Base-by-base conservation (phyloP, 2,113 vertebrate genomes). In the Sander lucioperca region DNA sequence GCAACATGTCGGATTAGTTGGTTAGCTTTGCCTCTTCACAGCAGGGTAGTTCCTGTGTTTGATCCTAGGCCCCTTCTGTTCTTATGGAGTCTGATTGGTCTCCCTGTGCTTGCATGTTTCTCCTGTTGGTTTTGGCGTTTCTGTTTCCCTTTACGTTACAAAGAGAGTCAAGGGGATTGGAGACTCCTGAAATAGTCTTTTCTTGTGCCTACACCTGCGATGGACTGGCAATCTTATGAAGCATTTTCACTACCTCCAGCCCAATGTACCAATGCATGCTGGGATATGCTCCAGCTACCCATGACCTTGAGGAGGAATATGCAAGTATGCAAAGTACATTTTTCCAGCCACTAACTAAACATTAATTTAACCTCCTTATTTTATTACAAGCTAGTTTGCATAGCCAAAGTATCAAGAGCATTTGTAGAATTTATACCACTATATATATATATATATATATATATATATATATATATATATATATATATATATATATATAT, bases 11-110 rank as follows among this genome's bases (percentile, higher is more conserved):
- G 56, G 36, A 33, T 79, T 62, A 25, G 33, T 70, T 75, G 27
- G 53, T 62, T 80, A 48, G 54, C 48, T 45, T 56, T 77, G 58
- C 51, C 58, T 77, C 36, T 43, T 77, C 67, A 77, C 83, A 74
- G 80, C 83, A 54, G 72, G 67, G 57, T 39, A 47, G n/a, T 66
- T 72, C 33, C 51, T 39, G 39, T 68, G 50, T 65, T 74, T 73
- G 75, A 85, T 72, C 61, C 48, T 16, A 21, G 36, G 33, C 25
- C 65, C 14, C 48, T 39, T 77, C 47, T 71, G 45, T 61, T 53
- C 48, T 50, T 18, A 18, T 65, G 59, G 36, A 67, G 25, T 78
- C 39, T 66, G 30, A 69, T 63, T 73, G 11, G 19, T 74, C 48
- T 51, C 50, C 23, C 51, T 74, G 59, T n/a, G 56, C 54, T 66